phyloP scores from a whole-genome alignment of 2,797 vertebrate species.

The Galagoides demidoff region DNA sequence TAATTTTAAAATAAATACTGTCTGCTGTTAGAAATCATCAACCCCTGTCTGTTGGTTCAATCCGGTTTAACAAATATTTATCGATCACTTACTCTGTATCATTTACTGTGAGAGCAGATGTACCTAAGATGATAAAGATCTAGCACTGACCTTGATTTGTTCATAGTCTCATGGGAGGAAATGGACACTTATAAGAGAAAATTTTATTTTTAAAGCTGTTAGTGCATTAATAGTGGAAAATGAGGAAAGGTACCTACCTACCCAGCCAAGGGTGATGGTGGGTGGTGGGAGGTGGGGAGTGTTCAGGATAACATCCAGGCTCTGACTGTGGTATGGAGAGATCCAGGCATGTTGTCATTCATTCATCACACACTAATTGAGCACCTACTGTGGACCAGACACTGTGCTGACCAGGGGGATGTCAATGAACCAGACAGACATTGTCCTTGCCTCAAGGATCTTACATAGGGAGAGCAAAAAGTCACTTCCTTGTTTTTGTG shows the following conservation, averaged over 20 bases:
- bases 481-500: not conserved
- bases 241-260: not conserved
- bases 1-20: not conserved
- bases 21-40: not conserved
- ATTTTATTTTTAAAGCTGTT: not conserved
- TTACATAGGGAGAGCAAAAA: not conserved
- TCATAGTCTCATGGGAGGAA: not conserved
- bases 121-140: not conserved
- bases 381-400: not conserved
- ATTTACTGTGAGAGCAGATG: not conserved
- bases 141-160: not conserved
- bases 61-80: not conserved
- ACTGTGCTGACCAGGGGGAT: not conserved
- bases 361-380: too few species aligned
- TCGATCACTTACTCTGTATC: not conserved
- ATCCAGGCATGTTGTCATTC: not conserved
- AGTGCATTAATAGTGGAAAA: not conserved
- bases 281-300: rapidly evolving
- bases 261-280: not conserved
- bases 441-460: not conserved
- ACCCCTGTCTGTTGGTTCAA: not conserved
- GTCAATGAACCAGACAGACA: not conserved
- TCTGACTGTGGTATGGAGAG: not conserved
- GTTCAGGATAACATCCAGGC: not conserved
- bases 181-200: not conserved